Percentiles rank a stretch among this genome's conserved stretches.
Conservation (phyloP, 2,797 vertebrate genomes). For the Mormyrus proboscirostris region DNA sequence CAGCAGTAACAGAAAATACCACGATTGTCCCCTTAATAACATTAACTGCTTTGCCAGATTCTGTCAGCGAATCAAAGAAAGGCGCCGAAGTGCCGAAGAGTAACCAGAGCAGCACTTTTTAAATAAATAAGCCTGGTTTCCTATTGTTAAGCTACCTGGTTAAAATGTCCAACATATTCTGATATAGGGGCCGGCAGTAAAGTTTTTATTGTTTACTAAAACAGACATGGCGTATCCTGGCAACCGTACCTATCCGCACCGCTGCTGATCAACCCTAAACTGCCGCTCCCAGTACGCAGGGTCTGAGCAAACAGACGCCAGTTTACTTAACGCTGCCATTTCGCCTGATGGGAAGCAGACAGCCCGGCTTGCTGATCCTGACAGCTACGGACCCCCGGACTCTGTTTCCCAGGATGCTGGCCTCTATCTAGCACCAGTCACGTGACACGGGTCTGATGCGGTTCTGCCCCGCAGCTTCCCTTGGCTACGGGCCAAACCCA, state of each 20-base stretch:
- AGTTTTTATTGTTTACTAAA: background rate
- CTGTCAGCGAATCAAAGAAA: background rate
- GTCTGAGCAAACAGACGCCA: background rate
- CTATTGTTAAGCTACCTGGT: background rate
- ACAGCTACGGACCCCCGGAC: background rate
- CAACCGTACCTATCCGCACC: background rate
- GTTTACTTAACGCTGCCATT: background rate
- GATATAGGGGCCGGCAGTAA: background rate
- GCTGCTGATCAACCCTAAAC: background rate
- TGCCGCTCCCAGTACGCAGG: background rate
- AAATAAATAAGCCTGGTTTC: background rate
- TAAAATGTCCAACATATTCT: background rate
- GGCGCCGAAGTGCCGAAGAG: background rate
- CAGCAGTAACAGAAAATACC: background rate
- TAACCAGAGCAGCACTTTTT: background rate
- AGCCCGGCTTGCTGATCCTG: background rate
- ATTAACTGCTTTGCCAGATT: background rate
- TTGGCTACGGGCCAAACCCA: background rate
- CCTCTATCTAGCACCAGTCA: background rate
- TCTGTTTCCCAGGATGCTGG: background rate
- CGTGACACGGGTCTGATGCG: background rate
- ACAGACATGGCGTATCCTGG: background rate
- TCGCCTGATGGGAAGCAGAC: background rate
- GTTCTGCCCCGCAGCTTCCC: background rate
- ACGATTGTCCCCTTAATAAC: background rate